Evolutionary conservation across 2,113 vertebrate genomes (phyloP).

Genomic region (Phoxinus phoxinus): DNA sequence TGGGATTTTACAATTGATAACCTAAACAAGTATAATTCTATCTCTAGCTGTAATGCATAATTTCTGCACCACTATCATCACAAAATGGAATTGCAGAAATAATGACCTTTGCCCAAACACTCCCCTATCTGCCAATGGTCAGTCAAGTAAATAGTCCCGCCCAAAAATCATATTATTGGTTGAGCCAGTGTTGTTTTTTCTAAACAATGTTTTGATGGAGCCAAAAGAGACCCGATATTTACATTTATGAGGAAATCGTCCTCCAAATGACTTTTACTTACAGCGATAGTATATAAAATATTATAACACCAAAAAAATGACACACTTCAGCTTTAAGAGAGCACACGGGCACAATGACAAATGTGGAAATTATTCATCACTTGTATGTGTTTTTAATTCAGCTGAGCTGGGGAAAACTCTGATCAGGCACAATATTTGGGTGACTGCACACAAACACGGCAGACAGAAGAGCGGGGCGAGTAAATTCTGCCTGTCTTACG

Average conservation of each 20-base stretch:
- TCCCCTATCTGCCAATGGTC: background rate
- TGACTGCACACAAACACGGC: conserved; percentile 52
- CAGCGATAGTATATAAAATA: background rate
- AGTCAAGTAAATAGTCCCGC: background rate
- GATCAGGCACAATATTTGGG: conserved; percentile 56
- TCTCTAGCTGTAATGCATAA: background rate
- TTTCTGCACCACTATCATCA: background rate
- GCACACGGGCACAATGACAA: conserved; percentile 20
- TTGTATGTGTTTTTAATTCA: conserved; percentile 18
- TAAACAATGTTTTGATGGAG: too few relatives aligned
- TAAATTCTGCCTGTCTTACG: conserved; percentile 57
- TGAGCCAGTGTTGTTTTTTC: background rate
- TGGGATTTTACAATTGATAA: background rate
- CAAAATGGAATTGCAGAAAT: background rate
- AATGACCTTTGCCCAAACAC: background rate
- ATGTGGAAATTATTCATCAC: conserved; percentile 36
- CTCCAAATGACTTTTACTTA: background rate
- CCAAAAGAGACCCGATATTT: too few relatives aligned
- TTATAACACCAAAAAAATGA: background rate
- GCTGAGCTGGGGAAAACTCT: conserved; percentile 39
- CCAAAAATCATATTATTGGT: background rate
- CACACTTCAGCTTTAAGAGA: background rate
- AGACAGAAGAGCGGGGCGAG: conserved; percentile 55
- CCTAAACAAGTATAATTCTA: background rate
- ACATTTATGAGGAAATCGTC: too few relatives aligned